These are phyloP conservation scores for Azemiops feae DNA, from an alignment of 2,113 vertebrate genomes.

Conservation along the genomic window DNA sequence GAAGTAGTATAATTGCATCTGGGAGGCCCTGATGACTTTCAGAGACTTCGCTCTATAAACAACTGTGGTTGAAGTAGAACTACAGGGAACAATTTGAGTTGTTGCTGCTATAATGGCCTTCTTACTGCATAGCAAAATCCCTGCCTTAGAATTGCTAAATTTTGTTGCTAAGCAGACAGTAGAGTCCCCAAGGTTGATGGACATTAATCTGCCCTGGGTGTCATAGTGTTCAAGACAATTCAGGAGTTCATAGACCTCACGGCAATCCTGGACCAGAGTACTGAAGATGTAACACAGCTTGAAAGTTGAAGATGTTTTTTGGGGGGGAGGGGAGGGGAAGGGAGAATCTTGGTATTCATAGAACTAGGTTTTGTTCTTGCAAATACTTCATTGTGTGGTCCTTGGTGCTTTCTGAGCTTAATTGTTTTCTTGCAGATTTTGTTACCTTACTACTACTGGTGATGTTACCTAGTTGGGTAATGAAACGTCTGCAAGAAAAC, in stretches of 20 bases:
- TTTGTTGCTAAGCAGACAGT: neutral
- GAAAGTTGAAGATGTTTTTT: neutral
- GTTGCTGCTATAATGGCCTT: neutral
- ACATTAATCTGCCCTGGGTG: neutral
- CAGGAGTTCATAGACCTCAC: neutral
- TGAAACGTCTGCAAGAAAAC: neutral
- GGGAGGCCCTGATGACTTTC: neutral
- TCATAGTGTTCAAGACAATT: neutral
- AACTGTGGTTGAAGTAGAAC: neutral
- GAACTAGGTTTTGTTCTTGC: neutral
- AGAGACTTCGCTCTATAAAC: neutral
- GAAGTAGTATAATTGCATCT: neutral
- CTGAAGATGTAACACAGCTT: neutral
- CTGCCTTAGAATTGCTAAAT: neutral
- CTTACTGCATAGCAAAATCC: neutral
- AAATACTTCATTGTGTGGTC: neutral
- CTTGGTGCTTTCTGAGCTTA: no score
- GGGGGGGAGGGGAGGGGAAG: rapidly evolving
- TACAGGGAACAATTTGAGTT: neutral
- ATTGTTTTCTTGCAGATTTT: no score
- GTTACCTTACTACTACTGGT: no score
- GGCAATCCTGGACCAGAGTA: neutral
- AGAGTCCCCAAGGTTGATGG: neutral
- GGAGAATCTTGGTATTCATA: neutral
- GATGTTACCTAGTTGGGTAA: no score